Evolutionary conservation across 2,113 vertebrate species (phyloP).

Genomic region (Deroptyus accipitrinus): DNA sequence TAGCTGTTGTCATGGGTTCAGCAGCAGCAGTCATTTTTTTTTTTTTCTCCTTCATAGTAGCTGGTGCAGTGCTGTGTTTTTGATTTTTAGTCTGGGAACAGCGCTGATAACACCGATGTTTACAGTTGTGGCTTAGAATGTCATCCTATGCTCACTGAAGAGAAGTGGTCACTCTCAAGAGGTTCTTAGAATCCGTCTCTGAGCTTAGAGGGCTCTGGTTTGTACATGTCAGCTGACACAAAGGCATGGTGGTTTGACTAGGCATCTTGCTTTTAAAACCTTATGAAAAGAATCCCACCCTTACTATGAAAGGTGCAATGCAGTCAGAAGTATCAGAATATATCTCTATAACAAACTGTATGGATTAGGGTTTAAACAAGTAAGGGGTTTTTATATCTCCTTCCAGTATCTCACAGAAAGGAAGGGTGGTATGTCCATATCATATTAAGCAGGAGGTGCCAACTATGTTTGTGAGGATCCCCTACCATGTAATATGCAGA

Average conservation of each 20-base stretch:
- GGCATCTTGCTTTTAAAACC: neutral
- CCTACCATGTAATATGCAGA: neutral
- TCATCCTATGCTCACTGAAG: neutral
- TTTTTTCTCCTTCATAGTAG: too few relatives aligned
- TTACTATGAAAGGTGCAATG: neutral
- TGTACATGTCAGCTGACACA: accelerated
- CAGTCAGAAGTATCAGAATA: neutral
- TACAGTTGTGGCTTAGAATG: too few relatives aligned
- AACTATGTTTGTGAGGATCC: neutral
- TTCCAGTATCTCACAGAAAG: neutral
- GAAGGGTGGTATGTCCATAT: neutral
- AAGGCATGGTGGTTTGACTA: neutral
- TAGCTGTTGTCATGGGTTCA: too few relatives aligned
- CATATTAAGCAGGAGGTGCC: neutral
- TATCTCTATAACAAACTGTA: neutral
- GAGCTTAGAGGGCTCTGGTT: neutral
- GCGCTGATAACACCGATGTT: too few relatives aligned
- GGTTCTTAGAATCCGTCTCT: neutral
- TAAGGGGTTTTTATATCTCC: neutral
- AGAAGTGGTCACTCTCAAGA: neutral
- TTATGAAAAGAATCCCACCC: neutral
- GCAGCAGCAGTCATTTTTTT: too few relatives aligned
- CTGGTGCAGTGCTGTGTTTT: too few relatives aligned
- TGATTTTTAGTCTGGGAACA: too few relatives aligned
- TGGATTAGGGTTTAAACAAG: neutral